These are phyloP conservation scores for Ephydatia muelleri DNA, from an alignment of 37 sponge, comb jelly and placozoan genomes.

Conservation along the genomic window DNA sequence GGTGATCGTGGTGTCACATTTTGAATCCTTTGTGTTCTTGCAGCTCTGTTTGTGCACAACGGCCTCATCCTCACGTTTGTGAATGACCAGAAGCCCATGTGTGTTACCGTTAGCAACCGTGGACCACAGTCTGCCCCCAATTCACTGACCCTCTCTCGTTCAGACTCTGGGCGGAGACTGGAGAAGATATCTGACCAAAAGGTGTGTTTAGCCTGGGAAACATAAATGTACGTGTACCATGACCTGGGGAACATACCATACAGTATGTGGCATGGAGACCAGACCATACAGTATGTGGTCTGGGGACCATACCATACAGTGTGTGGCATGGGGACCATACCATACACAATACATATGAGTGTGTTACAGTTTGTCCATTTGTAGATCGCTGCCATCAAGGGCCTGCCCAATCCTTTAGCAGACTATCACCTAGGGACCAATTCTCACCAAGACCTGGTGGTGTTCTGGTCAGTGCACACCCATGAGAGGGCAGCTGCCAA, in stretches of 20 bases:
- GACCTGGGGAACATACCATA: background rate
- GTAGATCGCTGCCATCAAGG: conserved; percentile 7
- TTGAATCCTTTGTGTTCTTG: background rate
- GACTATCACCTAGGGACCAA: conserved; percentile 40
- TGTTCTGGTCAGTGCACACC: conserved; percentile 50
- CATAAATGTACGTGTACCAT: background rate
- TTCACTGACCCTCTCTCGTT: conserved; percentile 38
- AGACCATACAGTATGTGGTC: background rate
- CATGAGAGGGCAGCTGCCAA: conserved; percentile 10
- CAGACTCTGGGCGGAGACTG: conserved; percentile 44
- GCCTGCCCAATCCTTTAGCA: conserved; percentile 23
- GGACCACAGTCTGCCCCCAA: conserved; percentile 7
- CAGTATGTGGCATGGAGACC: background rate
- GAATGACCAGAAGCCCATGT: conserved; percentile 5
- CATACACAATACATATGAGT: background rate
- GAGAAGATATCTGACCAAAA: conserved; percentile 67
- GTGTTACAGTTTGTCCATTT: background rate
- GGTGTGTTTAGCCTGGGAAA: background rate
- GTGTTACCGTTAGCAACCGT: conserved; percentile 1
- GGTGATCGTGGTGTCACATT: too few relatives aligned
- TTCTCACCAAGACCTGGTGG: conserved; percentile 35
- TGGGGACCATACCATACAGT: too few relatives aligned
- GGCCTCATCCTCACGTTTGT: conserved; percentile 16
- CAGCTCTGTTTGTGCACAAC: conserved; percentile 30
- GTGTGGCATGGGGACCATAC: too few relatives aligned